These are phyloP conservation scores for Oxyteleia sp. DNA, from an alignment of 2,888 invertebrate genomes.

Conservation along the genomic window DNA sequence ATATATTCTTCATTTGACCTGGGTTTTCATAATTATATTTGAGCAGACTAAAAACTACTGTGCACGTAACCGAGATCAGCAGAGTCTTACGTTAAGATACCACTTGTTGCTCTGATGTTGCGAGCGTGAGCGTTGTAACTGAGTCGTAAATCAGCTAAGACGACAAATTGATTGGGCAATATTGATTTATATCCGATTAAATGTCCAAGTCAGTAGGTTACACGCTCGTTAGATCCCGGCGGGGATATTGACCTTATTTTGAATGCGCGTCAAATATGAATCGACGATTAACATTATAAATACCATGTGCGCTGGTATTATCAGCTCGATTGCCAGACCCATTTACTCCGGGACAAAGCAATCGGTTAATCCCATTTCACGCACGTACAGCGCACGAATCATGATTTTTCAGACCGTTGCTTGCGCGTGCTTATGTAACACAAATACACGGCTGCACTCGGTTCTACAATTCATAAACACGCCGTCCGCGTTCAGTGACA, in stretches of 20 bases:
- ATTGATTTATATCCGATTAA: slow-evolving; percentile 20
- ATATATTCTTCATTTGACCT: too few relatives aligned
- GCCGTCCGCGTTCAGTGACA: slow-evolving; percentile 3
- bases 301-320: slow-evolving; percentile 20
- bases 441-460: slow-evolving; percentile 18
- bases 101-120: too few relatives aligned
- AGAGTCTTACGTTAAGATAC: too few relatives aligned
- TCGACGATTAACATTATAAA: slow-evolving; percentile 41
- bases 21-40: too few relatives aligned
- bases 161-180: slow-evolving; percentile 7
- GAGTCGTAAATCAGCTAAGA: not conserved
- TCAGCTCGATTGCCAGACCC: slow-evolving; percentile 23
- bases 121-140: too few relatives aligned
- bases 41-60: too few relatives aligned
- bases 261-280: slow-evolving; percentile 35
- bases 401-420: slow-evolving; percentile 20
- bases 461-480: slow-evolving; percentile 22
- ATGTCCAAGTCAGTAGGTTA: slow-evolving; percentile 39
- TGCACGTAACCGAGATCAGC: too few relatives aligned
- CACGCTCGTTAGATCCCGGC: slow-evolving; percentile 22
- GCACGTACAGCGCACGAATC: slow-evolving; percentile 37
- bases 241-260: slow-evolving; percentile 51
- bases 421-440: slow-evolving; percentile 28
- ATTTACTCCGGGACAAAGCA: slow-evolving; percentile 29
- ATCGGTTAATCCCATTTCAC: slow-evolving; percentile 28